phyloP scores from a whole-genome alignment of 2,797 vertebrate species.

The Prionace glauca region DNA sequence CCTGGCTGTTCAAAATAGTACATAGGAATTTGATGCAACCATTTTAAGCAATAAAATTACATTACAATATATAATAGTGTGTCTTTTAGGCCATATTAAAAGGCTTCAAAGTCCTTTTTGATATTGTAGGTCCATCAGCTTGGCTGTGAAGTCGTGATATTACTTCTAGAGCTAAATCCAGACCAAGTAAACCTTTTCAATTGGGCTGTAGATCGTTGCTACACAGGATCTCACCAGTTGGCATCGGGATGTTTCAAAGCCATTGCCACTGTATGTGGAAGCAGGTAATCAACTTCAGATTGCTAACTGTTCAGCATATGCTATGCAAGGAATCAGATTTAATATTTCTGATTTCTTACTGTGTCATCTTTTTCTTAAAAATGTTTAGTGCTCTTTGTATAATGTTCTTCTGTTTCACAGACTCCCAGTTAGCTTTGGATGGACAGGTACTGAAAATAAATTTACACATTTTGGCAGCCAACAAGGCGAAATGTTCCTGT shows the following conservation, averaged over 20 bases:
- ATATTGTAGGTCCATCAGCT: slow-evolving; percentile 82
- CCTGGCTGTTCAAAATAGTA: background rate
- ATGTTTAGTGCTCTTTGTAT: background rate
- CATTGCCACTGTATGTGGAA: slow-evolving; percentile 93
- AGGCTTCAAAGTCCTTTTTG: background rate
- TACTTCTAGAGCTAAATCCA: slow-evolving; percentile 90
- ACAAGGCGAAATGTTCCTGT: background rate
- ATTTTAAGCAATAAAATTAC: background rate
- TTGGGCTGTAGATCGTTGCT: slow-evolving; percentile 97
- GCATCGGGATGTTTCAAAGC: slow-evolving; percentile 97
- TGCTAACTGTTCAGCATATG: background rate
- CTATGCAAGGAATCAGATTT: background rate
- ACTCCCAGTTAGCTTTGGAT: background rate
- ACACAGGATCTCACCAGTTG: slow-evolving; percentile 93
- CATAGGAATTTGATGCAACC: slow-evolving; percentile 25
- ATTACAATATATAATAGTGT: background rate
- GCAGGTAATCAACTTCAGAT: slow-evolving; percentile 67
- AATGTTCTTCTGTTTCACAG: background rate
- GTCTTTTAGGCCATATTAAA: background rate
- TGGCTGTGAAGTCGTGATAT: slow-evolving; percentile 92
- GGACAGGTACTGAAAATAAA: background rate
- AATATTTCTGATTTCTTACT: background rate
- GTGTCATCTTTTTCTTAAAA: background rate
- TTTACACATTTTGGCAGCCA: background rate
- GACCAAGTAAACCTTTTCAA: slow-evolving; percentile 97